Evolutionary conservation across 2,113 vertebrate genomes (phyloP), one percentile per base, ranked within the genome.

Genomic region (Marmota monax): DNA sequence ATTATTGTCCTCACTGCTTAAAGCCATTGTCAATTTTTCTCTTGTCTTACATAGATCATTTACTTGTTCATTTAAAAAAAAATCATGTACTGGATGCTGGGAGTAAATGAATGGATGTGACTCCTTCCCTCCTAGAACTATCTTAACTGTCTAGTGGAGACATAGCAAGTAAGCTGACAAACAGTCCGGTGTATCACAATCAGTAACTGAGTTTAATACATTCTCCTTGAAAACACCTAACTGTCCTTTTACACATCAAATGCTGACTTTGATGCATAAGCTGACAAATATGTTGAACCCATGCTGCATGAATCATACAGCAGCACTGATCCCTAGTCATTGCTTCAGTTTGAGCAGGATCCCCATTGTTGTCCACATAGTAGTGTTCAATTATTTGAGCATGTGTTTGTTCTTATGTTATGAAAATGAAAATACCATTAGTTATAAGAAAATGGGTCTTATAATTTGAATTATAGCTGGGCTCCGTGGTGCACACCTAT

Each of bases 341-440:
- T 5, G 37, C 78, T 86, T 48, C 82, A 11, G 17, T 51, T 7
- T 72, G 9, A 69, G 63, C 53, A 76, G 12, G n/a, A n/a, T 42
- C 32, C 23, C 63, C 45, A 12, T 23, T 17, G 1, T 53, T 58
- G 25, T 85, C 7, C 84, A 63, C 69, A 45, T 0, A 25, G 27
- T 32, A 23, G 9, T 61, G 4, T 82, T 53, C 32, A 58, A 12
- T 78, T 27, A 39, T 89, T 67, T 14, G 17, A 18, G 9, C 37
- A 20, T 77, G 25, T 70, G 51, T 67, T 89, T 82, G 65, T 79
- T 79, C 58, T 89, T 65, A 85, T 37, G 86, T 89, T 77, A 89
- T 45, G 78, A 94, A 94, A 90, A 56, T 61, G 8, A 65, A 94
- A 89, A 22, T 78, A 12, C 25, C 61, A 65, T 56, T 83, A 61